A percentile compares a stretch with the other conserved stretches of the same genome.
These are phyloP conservation scores for Erythrolamprus reginae DNA, from an alignment of 2,113 vertebrate species.

Conservation along the genomic window DNA sequence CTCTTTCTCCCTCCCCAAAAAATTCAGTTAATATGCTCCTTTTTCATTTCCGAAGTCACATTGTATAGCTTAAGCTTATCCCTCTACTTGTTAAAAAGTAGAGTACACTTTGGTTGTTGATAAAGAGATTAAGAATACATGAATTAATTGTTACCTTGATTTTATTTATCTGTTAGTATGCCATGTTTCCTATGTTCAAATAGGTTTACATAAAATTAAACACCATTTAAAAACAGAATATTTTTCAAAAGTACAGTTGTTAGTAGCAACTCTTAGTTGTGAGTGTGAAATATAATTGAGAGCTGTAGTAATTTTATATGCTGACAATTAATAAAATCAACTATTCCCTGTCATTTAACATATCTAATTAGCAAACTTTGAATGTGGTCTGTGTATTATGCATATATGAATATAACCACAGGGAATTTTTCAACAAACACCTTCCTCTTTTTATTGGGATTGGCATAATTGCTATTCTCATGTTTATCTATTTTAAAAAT, in stretches of 20 bases:
- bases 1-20: background rate
- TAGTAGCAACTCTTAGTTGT: background rate
- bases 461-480: background rate
- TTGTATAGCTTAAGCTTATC: background rate
- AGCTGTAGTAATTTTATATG: background rate
- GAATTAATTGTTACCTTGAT: background rate
- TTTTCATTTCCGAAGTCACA: background rate
- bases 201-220: background rate
- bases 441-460: background rate
- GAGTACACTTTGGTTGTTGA: background rate
- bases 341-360: background rate
- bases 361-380: background rate
- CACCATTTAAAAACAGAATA: background rate
- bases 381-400: background rate
- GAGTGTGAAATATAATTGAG: background rate
- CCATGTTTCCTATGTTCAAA: background rate
- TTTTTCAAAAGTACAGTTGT: background rate
- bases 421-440: too few relatives aligned
- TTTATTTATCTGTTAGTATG: background rate
- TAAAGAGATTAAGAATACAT: background rate
- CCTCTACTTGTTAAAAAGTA: background rate
- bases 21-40: background rate
- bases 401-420: background rate
- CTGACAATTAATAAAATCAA: background rate
- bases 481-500: background rate